These are phyloP conservation scores for Nanorana parkeri DNA, from an alignment of 2,113 vertebrate species.

Conservation along the genomic window DNA sequence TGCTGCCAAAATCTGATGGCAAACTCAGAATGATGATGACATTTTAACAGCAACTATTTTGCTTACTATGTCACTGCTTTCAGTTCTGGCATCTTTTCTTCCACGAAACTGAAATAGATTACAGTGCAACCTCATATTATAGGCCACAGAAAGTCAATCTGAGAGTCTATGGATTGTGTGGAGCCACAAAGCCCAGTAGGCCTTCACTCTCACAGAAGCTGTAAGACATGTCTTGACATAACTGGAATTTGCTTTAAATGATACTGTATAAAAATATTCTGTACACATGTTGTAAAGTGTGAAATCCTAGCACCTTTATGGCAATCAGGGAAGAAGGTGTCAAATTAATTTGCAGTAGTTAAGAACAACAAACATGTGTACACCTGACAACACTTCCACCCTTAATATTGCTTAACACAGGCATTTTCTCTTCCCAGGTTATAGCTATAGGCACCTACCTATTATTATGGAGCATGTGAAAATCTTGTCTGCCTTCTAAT, in stretches of 20 bases:
- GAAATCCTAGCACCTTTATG: neutral
- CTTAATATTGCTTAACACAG: neutral
- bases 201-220: neutral
- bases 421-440: neutral
- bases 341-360: neutral
- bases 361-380: conserved; percentile 18
- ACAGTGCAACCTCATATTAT: too few relatives aligned
- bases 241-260: neutral
- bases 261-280: neutral
- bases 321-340: neutral
- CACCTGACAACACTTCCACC: conserved; percentile 1
- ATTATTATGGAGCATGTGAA: conserved; percentile 11
- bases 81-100: too few relatives aligned
- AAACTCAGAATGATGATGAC: too few relatives aligned
- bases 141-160: too few relatives aligned
- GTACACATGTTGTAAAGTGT: neutral
- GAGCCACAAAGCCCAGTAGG: too few relatives aligned
- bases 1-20: too few relatives aligned
- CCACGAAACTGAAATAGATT: too few relatives aligned
- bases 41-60: too few relatives aligned
- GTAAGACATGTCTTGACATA: too few relatives aligned
- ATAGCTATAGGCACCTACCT: conserved; percentile 7
- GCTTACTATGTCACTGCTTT: too few relatives aligned
- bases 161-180: too few relatives aligned
- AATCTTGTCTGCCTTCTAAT: conserved; percentile 22